Base-by-base conservation (phyloP, 2,113 vertebrate species). In the Emberiza fucata region DNA sequence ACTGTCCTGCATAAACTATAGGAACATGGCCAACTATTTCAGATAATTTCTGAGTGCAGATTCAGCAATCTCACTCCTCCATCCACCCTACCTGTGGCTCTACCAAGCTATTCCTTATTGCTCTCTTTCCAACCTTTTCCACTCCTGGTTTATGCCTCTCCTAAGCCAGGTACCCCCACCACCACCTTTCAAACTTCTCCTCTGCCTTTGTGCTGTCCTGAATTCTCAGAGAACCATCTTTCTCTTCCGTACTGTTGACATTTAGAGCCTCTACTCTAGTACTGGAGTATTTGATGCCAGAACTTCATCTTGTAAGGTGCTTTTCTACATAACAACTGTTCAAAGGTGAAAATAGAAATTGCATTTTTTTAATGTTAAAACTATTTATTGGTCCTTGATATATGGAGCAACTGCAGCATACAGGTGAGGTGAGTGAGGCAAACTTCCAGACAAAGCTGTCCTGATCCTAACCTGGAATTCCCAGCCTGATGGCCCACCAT, bases 401-500 rank as follows among this genome's bases (percentile, higher is more conserved):
- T 44, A 29, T 0, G 1, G 12, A 48, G 44, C 16, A 57, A 48
- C 37, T 16, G 47, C 22, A 59, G 14, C 1, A 0, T 22, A 39
- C 3, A 6, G 9, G 21, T 12, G 31, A 64, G 17, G 17, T 4
- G 12, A 81, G 13, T 0, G 3, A 12, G 31, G 27, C 44, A 77
- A 68, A 51, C 6, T 11, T 68, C 44, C 31, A 50, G 31, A 31
- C 0, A 2, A 60, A 18, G 17, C 14, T 17, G 23, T 35, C 40
- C 5, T 12, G 3, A 6, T 6, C 17, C 3, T 1, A 11, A 23
- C 4, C 12, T 16, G 3, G 42, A 64, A 48, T 23, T 54, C n/a
- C 40, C 51, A 42, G 2, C 28, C 12, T 2, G 12, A 35, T 25
- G 31, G 35, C 13, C 35, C 56, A 37, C 31, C 29, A 29, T 31